A percentile compares a stretch with the other conserved stretches of the same genome.
phyloP scores from a whole-genome alignment of 2,797 vertebrate species.

The Eospalax fontanierii region DNA sequence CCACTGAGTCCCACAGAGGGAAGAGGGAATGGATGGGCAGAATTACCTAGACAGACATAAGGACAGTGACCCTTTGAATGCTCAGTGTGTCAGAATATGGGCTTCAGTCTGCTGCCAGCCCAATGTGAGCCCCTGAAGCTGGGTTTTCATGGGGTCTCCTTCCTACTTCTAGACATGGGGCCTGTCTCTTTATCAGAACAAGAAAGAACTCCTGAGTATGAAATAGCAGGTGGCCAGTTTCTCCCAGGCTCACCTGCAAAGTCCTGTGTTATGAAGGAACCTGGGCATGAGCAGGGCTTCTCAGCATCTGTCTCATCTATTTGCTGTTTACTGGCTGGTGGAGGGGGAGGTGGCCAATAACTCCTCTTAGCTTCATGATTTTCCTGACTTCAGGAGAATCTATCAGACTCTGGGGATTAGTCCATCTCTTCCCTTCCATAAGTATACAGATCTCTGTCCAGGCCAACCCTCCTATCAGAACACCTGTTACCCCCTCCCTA shows the following conservation, averaged over 20 bases:
- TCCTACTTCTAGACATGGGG: slow-evolving; percentile 56
- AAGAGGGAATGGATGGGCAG: background rate
- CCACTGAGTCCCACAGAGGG: background rate
- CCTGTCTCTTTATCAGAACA: slow-evolving; percentile 63
- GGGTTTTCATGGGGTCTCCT: background rate
- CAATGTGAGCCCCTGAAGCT: background rate
- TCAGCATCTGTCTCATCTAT: background rate
- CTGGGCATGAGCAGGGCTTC: background rate
- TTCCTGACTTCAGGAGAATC: background rate
- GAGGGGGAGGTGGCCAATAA: background rate
- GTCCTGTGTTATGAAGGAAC: background rate
- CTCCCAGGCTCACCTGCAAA: background rate
- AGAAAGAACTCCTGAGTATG: slow-evolving; percentile 58
- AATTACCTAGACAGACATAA: background rate
- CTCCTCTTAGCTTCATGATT: background rate
- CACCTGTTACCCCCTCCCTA: background rate
- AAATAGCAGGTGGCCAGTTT: background rate
- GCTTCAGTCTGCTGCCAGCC: background rate
- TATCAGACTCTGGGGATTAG: background rate
- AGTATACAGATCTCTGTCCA: background rate
- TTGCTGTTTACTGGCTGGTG: background rate
- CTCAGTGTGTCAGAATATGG: fast-evolving
- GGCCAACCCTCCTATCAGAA: background rate
- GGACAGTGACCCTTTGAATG: background rate
- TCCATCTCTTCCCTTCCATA: background rate